Evolutionary conservation across 2,797 vertebrate species (phyloP), one percentile per base, ranked within the genome.

Genomic region (Nyctibius grandis): DNA sequence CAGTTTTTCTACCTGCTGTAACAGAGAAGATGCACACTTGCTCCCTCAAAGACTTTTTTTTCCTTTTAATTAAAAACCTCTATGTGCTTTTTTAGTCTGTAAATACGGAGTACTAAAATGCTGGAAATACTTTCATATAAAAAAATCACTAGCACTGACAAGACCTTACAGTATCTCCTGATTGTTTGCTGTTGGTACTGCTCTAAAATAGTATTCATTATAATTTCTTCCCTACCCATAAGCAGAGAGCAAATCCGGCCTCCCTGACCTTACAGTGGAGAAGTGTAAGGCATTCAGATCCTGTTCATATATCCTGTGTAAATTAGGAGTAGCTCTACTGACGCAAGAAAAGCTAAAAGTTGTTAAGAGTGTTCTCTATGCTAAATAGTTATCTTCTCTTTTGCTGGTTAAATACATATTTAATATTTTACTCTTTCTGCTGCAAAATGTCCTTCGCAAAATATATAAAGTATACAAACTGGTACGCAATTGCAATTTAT

Each of bases 241-340:
- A 61, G 42, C 42, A 54, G n/a, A 40, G n/a, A 65, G 51, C 42
- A 80, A 31, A 79, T 77, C 44, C 1, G 2, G 15, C 59, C 38
- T 84, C n/a, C 53, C 34, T 42, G 31, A 42, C 42, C 34, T 51
- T 25, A 72, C 0, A 2, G 33, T 54, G 42, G 25, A 0, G 2
- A 69, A 70, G n/a, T 21, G 11, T 36, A 75, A 84, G 34, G 38
- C 63, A 34, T 67, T 60, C 42, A 76, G 44, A 40, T 92, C 89
- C 76, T 84, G 36, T 69, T 70, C 23, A 10, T 34, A 23, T 51
- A 79, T 36, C 47, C 57, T 40, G 12, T 75, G 57, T 47, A 50
- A 70, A 60, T 75, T 50, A n/a, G 26, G 15, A 63, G 31, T 78
- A 78, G 19, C 42, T 90, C 42, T 72, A 15, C 31, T 61, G 38